Percentiles rank a stretch among this genome's conserved stretches.
Conservation (phyloP, 2,888 invertebrate genomes). For the Diloba caeruleocephala region DNA sequence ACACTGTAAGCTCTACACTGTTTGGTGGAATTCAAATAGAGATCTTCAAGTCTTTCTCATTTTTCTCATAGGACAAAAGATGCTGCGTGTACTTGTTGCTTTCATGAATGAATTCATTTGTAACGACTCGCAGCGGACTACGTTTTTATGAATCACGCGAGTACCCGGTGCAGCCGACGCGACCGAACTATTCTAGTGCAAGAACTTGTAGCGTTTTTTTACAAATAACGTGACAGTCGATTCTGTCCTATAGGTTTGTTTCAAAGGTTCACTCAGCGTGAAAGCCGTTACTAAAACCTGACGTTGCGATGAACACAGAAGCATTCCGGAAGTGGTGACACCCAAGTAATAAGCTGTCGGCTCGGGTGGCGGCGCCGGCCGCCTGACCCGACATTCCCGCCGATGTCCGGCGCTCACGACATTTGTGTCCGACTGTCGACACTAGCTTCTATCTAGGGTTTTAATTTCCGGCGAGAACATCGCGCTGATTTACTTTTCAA, state of each 20-base stretch:
- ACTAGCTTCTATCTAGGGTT: background rate
- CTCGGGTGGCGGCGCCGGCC: constrained; percentile 1
- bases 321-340: constrained; percentile 12
- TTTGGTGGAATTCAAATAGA: constrained; percentile 1
- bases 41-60: background rate
- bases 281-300: background rate
- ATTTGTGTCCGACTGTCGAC: constrained; percentile 2
- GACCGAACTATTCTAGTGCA: too few relatives aligned
- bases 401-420: background rate
- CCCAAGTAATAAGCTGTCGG: constrained; percentile 37
- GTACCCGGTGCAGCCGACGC: too few relatives aligned
- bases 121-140: too few relatives aligned
- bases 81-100: background rate
- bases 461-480: constrained; percentile 9
- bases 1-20: background rate
- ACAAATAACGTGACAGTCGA: too few relatives aligned
- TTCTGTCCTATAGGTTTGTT: background rate
- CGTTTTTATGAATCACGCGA: too few relatives aligned
- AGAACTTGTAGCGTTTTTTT: too few relatives aligned
- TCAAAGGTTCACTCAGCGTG: background rate
- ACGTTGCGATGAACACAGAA: constrained; percentile 6
- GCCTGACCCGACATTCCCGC: background rate
- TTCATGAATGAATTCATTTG: too few relatives aligned
- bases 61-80: constrained; percentile 1
- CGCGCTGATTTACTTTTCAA: background rate